A percentile compares a stretch with the other conserved stretches of the same genome.
Evolutionary conservation across 1,140 invertebrate species (phyloP).

Genomic region (Sitophilus oryzae): DNA sequence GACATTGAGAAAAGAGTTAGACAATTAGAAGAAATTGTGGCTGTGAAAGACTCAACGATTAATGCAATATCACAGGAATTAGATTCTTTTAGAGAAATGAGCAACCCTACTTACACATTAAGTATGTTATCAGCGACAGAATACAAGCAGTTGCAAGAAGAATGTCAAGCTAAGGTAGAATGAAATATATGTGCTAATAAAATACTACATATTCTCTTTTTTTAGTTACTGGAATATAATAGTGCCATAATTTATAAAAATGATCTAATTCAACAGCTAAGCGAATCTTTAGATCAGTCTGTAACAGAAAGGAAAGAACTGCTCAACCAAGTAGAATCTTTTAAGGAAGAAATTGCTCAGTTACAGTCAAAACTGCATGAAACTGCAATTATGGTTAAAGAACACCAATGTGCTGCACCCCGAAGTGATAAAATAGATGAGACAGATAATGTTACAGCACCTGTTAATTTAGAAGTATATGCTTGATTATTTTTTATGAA

Average conservation of each 20-base stretch:
- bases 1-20: constrained; percentile 41
- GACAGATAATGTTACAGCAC: too few relatives aligned
- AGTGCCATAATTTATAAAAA: constrained; percentile 52
- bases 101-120: constrained; percentile 36
- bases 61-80: constrained; percentile 45
- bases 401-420: constrained; percentile 19
- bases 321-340: constrained; percentile 53
- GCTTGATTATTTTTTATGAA: too few relatives aligned
- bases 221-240: constrained; percentile 57
- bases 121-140: constrained; percentile 47
- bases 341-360: constrained; percentile 55
- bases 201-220: too few relatives aligned
- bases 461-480: too few relatives aligned
- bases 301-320: constrained; percentile 53
- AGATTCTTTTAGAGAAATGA: constrained; percentile 41
- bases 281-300: constrained; percentile 54
- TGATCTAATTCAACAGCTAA: constrained; percentile 55
- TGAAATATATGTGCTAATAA: too few relatives aligned
- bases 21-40: constrained; percentile 44
- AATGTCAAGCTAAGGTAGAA: constrained; percentile 43
- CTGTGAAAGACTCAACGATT: constrained; percentile 44
- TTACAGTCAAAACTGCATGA: constrained; percentile 46
- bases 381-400: constrained; percentile 27
- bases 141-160: constrained; percentile 48
- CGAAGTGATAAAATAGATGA: too few relatives aligned